Percentiles rank a stretch among this genome's conserved stretches.
Evolutionary conservation across 2,888 invertebrate species (phyloP).

Genomic region (Drosophila demipolita): DNA sequence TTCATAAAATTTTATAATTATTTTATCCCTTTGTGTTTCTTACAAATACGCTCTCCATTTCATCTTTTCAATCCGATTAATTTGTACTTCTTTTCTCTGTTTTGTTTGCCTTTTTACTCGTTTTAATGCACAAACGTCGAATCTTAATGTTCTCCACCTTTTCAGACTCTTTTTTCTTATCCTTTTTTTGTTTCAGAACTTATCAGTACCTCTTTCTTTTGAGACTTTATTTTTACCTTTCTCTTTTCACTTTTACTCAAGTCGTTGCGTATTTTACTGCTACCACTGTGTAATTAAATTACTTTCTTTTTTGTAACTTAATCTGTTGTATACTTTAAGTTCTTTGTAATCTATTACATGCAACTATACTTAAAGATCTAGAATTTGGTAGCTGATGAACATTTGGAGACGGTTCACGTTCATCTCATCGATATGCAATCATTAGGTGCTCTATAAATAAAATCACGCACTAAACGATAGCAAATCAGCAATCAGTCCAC

Average conservation of each 20-base stretch:
- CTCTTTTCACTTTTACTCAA: background rate
- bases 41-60: conserved; percentile 17
- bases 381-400: conserved; percentile 8
- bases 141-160: conserved; percentile 9
- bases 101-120: background rate
- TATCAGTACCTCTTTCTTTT: background rate
- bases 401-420: conserved; percentile 23
- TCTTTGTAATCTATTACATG: background rate
- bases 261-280: background rate
- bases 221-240: background rate
- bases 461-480: conserved; percentile 66
- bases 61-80: conserved; percentile 33
- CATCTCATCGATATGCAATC: conserved; percentile 63
- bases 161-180: background rate
- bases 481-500: conserved; percentile 45
- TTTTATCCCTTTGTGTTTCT: background rate
- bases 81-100: conserved; percentile 7
- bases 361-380: background rate
- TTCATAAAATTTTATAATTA: background rate
- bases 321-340: conserved; percentile 2
- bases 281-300: background rate
- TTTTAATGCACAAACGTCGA: background rate
- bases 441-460: conserved; percentile 55
- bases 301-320: conserved; percentile 6
- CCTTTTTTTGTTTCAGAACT: background rate